A percentile compares a stretch with the other conserved stretches of the same genome.
Conservation (phyloP, 2,888 invertebrate species). For the Oscheius sp. region DNA sequence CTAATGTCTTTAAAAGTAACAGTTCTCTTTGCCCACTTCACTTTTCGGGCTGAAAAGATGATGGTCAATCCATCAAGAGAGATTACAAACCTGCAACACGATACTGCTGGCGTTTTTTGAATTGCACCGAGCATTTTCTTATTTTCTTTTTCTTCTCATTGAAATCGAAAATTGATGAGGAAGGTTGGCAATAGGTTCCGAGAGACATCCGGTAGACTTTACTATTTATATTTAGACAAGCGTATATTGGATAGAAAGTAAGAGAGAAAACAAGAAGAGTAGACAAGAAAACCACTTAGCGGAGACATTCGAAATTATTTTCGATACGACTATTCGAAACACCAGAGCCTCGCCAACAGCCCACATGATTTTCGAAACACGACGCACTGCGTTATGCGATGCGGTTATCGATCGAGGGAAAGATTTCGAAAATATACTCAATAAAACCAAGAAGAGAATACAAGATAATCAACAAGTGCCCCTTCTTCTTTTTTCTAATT, state of each 20-base stretch:
- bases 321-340: too few species aligned
- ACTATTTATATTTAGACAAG: background rate
- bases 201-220: conserved; percentile 7
- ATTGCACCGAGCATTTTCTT: background rate
- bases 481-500: too few species aligned
- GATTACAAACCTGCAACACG: conserved; percentile 5
- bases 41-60: background rate
- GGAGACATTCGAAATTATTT: conserved; percentile 1
- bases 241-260: background rate
- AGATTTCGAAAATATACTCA: background rate
- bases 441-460: background rate
- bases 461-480: background rate
- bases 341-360: background rate
- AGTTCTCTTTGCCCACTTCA: conserved; percentile 16
- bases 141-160: background rate
- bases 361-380: background rate
- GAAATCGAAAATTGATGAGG: background rate
- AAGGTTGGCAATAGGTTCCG: background rate
- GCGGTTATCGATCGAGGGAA: background rate
- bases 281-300: background rate
- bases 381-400: background rate
- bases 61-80: background rate
- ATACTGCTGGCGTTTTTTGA: background rate
- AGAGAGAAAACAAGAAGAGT: background rate
- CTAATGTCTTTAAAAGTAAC: conserved; percentile 4